Evolutionary conservation across 2,797 vertebrate genomes (phyloP).

Genomic region (Poeciliopsis infans): DNA sequence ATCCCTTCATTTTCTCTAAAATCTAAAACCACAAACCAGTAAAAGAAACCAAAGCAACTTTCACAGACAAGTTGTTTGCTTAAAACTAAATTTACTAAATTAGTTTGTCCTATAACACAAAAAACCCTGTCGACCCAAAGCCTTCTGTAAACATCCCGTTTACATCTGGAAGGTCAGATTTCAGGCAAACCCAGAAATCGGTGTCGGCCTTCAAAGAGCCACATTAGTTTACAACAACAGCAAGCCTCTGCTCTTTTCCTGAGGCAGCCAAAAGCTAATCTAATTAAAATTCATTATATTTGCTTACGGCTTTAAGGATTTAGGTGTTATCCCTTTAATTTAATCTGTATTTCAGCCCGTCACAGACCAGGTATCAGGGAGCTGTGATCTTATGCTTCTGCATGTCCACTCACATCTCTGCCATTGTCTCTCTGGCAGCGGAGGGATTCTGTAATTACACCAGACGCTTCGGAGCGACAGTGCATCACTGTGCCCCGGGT

Average conservation of each 20-base stretch:
- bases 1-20: background rate
- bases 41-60: background rate
- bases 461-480: constrained; percentile 42
- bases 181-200: background rate
- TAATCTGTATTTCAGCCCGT: constrained; percentile 19
- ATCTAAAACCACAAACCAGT: background rate
- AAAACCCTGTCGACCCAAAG: background rate
- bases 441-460: constrained; percentile 71
- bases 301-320: constrained; percentile 37
- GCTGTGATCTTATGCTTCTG: constrained; percentile 22
- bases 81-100: background rate
- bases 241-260: constrained; percentile 21
- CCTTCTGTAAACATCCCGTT: background rate
- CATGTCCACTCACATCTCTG: background rate
- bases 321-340: constrained; percentile 45
- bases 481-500: constrained; percentile 35
- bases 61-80: background rate
- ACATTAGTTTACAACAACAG: constrained; percentile 20
- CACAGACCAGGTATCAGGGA: background rate
- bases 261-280: constrained; percentile 45
- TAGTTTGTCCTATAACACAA: background rate
- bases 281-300: constrained; percentile 57
- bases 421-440: constrained; percentile 17
- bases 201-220: background rate
- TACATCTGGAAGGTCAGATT: background rate